phyloP scores from a whole-genome alignment of 1,140 invertebrate genomes.

The Papilio polyxenes region DNA sequence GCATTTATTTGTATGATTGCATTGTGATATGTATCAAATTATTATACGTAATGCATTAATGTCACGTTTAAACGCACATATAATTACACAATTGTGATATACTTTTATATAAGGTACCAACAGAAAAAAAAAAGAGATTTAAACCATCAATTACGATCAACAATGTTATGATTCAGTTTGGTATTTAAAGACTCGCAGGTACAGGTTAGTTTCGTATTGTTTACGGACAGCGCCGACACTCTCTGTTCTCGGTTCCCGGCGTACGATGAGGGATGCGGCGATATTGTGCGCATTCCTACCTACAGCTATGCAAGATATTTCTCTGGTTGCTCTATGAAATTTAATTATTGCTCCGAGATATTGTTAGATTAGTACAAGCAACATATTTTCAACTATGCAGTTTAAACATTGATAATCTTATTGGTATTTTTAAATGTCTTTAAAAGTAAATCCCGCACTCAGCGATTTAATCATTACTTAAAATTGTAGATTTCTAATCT shows the following conservation, averaged over 20 bases:
- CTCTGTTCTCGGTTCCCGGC: not conserved
- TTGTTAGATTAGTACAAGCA: not conserved
- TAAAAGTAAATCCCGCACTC: not conserved
- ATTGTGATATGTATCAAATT: constrained; percentile 5
- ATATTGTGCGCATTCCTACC: not conserved
- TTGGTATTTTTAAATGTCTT: not conserved
- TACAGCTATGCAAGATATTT: not conserved
- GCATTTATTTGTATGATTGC: not conserved
- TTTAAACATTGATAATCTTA: not conserved
- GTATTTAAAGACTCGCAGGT: constrained; percentile 5
- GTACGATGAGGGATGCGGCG: not conserved
- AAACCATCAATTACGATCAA: not conserved
- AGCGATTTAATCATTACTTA: no score
- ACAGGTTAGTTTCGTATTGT: not conserved
- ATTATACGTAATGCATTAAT: not conserved
- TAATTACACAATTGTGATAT: no score
- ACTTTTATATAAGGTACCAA: no score
- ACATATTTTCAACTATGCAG: not conserved
- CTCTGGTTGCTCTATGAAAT: not conserved
- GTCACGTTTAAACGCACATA: no score
- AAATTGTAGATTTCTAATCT: no score
- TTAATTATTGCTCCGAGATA: not conserved
- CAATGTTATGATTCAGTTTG: constrained; percentile 1
- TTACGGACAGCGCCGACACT: not conserved
- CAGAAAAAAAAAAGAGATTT: not conserved